Evolutionary conservation across 2,888 invertebrate species (phyloP), one percentile per base, ranked within the genome.

Genomic region (Ochlodes sylvanus): DNA sequence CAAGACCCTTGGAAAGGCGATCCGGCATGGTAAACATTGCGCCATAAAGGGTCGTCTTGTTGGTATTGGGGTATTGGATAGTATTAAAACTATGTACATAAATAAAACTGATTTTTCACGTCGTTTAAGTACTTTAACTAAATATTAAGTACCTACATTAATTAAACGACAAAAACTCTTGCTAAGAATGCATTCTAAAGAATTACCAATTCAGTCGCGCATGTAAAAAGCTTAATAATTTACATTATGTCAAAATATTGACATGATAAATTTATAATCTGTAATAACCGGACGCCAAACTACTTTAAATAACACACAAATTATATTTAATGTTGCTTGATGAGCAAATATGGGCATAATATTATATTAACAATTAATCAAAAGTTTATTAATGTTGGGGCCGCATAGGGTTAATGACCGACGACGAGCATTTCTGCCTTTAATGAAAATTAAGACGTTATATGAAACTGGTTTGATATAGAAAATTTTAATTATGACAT

Each of bases 181-280:
- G 38, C 12, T 47, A 15, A 47, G 47, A 47, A 47, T 17, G 17
- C 47, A 47, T 17, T 47, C 9, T 47, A 47, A 47, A 47, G 52
- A 2, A 19, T 4, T 9, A n/a, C 12, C 12, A 50, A 50, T 17
- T 17, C 2, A 6, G 19, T 19, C 50, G n/a, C 50, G 50, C 12
- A 50, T 15, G 15, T 50, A 50, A 50, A 50, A 50, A 19, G 50
- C 50, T 9, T 9, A 47, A 47, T 47, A 47, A 47, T 47, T 17
- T 50, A 50, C 50, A 50, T 50, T 50, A 50, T 19, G 19, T 50
- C 50, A 50, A 50, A 50, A 17, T 50, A 50, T 50, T 50, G 50
- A 50, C 12, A 50, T 10, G 19, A 50, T 50, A 50, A 50, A 50
- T 21, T 50, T 19, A 50, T 50, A 50, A 50, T 50, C 19, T 50